Evolutionary conservation across 2,113 vertebrate species (phyloP).

Genomic region (Murina feae): DNA sequence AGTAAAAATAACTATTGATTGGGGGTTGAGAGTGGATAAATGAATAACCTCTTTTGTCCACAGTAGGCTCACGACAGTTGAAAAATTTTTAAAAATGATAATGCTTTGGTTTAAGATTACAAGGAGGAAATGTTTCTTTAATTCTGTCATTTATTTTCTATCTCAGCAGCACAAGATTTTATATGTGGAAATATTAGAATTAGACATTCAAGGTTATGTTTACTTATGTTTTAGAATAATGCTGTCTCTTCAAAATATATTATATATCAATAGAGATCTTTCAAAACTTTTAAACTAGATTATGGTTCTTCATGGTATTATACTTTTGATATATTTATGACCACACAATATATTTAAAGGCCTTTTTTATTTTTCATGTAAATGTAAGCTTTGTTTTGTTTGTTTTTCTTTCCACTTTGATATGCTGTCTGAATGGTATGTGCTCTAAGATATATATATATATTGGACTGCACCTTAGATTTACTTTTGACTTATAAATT

Average conservation of each 20-base stretch:
- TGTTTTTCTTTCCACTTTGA: slow-evolving; percentile 40
- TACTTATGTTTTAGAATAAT: background rate
- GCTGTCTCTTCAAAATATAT: background rate
- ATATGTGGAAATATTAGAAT: background rate
- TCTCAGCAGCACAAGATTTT: background rate
- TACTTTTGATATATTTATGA: background rate
- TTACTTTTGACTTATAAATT: slow-evolving; percentile 76
- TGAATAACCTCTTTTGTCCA: background rate
- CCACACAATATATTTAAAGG: slow-evolving; percentile 12
- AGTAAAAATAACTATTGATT: background rate
- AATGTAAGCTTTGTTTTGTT: slow-evolving; percentile 29
- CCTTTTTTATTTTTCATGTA: slow-evolving; percentile 29
- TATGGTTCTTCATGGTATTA: background rate
- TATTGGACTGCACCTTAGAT: slow-evolving; percentile 54
- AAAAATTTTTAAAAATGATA: background rate
- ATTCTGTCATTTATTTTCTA: background rate
- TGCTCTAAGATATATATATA: slow-evolving; percentile 15
- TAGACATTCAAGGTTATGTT: background rate
- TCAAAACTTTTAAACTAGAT: background rate
- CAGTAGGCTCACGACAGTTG: background rate
- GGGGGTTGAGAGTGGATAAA: fast-evolving
- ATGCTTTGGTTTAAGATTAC: background rate
- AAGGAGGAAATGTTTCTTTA: background rate
- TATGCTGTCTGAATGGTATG: slow-evolving; percentile 40
- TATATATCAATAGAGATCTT: background rate